Evolutionary conservation across 2,888 invertebrate genomes (phyloP).

Genomic region (Amblyjoppa fuscipennis): DNA sequence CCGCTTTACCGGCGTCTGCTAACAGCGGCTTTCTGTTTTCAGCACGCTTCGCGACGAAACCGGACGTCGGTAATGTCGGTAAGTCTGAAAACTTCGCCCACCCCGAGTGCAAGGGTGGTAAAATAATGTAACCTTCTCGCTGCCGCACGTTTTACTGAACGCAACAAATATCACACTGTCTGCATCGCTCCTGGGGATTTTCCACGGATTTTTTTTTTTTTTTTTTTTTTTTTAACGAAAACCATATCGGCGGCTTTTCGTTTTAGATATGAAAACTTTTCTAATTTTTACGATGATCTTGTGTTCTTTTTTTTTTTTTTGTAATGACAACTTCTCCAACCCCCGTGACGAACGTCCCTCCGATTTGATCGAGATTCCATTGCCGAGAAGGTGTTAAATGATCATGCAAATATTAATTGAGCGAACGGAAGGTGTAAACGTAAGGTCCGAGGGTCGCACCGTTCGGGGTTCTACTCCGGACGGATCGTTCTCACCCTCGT

Average conservation of each 20-base stretch:
- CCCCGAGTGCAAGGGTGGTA: not conserved
- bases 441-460: constrained; percentile 45
- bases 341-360: not conserved
- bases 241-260: too few relatives aligned
- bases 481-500: constrained; percentile 27
- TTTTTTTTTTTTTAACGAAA: not conserved
- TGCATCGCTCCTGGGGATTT: not conserved
- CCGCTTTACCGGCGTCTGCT: constrained; percentile 62
- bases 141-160: not conserved
- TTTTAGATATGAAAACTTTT: not conserved
- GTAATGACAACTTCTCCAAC: not conserved
- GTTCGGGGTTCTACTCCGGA: constrained; percentile 70
- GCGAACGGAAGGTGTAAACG: constrained; percentile 24
- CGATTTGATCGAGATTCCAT: constrained; percentile 2
- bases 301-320: too few relatives aligned
- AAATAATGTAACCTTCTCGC: not conserved
- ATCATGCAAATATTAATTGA: constrained; percentile 56
- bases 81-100: constrained; percentile 48
- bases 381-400: constrained; percentile 23
- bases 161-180: not conserved
- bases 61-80: constrained; percentile 47
- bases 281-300: not conserved
- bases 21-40: not conserved
- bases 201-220: not conserved
- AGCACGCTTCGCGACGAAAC: not conserved